These are phyloP conservation scores for Matsumurasca onukii DNA, from an alignment of 1,140 invertebrate species.

Conservation along the genomic window DNA sequence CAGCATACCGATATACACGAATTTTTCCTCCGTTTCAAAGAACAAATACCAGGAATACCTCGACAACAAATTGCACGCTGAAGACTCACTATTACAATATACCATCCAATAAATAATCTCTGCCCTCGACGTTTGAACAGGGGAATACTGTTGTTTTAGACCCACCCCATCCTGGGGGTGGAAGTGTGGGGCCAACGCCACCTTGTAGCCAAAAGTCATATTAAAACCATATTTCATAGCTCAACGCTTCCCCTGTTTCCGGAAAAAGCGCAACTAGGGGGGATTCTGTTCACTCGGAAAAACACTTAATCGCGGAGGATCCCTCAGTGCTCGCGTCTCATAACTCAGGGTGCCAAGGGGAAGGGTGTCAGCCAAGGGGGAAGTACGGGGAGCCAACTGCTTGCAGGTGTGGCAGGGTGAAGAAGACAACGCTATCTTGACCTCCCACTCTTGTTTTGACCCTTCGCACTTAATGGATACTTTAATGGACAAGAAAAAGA, in stretches of 20 bases:
- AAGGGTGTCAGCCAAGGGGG: not conserved
- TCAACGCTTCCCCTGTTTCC: conserved; percentile 11
- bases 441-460: not conserved
- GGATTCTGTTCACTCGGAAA: conserved; percentile 22
- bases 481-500: too few relatives aligned
- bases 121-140: too few relatives aligned
- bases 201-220: conserved; percentile 1
- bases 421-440: not conserved
- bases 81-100: too few relatives aligned
- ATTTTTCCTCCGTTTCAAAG: too few relatives aligned
- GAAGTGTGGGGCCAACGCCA: too few relatives aligned
- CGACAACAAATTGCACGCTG: too few relatives aligned
- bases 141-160: too few relatives aligned
- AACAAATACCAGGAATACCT: too few relatives aligned
- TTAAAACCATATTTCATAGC: conserved; percentile 24
- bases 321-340: not conserved
- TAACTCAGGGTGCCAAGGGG: not conserved
- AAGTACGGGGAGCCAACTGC: not conserved
- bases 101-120: too few relatives aligned
- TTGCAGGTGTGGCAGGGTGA: not conserved
- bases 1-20: too few relatives aligned
- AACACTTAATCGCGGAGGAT: conserved; percentile 17
- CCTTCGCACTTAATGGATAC: not conserved
- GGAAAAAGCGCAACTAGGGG: not conserved
- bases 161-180: too few relatives aligned